phyloP scores from a whole-genome alignment of 2,888 invertebrate genomes.

The Notodonta ziczac region DNA sequence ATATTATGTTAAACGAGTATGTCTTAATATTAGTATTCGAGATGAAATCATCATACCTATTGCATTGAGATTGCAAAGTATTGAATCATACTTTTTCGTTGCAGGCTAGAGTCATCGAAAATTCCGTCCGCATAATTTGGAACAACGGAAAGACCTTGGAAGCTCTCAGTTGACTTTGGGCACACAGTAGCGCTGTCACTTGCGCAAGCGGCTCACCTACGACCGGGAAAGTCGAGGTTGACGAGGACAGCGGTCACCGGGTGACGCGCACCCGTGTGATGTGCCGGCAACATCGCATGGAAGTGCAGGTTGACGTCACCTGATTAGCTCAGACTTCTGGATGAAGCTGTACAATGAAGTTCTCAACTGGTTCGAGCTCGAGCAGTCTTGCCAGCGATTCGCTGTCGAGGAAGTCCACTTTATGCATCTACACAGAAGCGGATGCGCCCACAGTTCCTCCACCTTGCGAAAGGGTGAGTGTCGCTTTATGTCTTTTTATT shows the following conservation, averaged over 20 bases:
- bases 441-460: conserved; percentile 70
- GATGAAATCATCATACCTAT: conserved; percentile 8
- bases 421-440: conserved; percentile 87
- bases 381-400: conserved; percentile 88
- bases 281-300: conserved; percentile 73
- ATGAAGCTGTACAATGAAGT: conserved; percentile 81
- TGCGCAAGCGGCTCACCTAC: conserved; percentile 46
- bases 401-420: conserved; percentile 86
- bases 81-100: conserved; percentile 51
- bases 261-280: conserved; percentile 70
- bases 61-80: conserved; percentile 28
- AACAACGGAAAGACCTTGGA: conserved; percentile 50
- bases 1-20: not conserved
- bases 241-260: conserved; percentile 28
- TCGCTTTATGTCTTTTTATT: conserved; percentile 1
- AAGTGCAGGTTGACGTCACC: conserved; percentile 76
- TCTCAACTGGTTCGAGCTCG: conserved; percentile 86
- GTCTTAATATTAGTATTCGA: not conserved
- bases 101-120: conserved; percentile 65
- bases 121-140: conserved; percentile 44
- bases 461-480: conserved; percentile 83
- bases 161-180: conserved; percentile 52
- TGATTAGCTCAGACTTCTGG: conserved; percentile 53
- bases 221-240: conserved; percentile 31
- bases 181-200: conserved; percentile 49